Evolutionary conservation across 64 coral and sea anemone genomes (phyloP), one percentile per base, ranked within the genome.

Genomic region (Stylophora pistillata): DNA sequence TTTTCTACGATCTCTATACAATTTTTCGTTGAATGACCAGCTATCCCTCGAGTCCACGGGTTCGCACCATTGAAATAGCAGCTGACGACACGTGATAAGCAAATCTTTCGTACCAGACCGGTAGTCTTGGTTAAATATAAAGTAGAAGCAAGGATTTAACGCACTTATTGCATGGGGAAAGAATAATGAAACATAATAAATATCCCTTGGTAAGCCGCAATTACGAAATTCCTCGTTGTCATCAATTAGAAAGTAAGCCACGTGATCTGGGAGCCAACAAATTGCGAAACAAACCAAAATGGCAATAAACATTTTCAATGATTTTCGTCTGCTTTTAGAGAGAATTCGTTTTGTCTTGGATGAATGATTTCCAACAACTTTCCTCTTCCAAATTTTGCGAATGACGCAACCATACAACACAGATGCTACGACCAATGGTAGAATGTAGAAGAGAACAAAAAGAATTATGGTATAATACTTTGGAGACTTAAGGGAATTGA

Each of bases 231-330:
- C 21, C 4, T 58, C 27, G n/a, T 78, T 34, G 37, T 82, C 86
- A 29, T 9, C 15, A 11, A 65, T 61, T 28, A 92, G 53, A 41
- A 92, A 78, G 74, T 77, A 92, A 11, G 23, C 69, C 3, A 92
- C 13, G 58, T 92, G 90, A 20, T 78, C 86, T 6, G 90, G 90
- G 12, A 92, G 28, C 81, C 90, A 92, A 55, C 90, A 92, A 13
- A 92, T 17, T 9, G 90, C 90, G 32, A 92, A 92, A 9, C 81
- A 83, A 86, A 86, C 17, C 12, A 92, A 81, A 78, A 92, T 76
- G 13, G 90, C 59, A 15, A 92, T 56, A 21, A 92, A 75, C 81
- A 92, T 92, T 73, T 92, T 86, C 54, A 92, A 34, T 23, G 85
- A 73, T 41, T 65, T 74, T n/a, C 75, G 76, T 73, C 76, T 86